These are phyloP conservation scores for Poeciliopsis infans DNA, from an alignment of 2,797 vertebrate genomes.

Conservation along the genomic window DNA sequence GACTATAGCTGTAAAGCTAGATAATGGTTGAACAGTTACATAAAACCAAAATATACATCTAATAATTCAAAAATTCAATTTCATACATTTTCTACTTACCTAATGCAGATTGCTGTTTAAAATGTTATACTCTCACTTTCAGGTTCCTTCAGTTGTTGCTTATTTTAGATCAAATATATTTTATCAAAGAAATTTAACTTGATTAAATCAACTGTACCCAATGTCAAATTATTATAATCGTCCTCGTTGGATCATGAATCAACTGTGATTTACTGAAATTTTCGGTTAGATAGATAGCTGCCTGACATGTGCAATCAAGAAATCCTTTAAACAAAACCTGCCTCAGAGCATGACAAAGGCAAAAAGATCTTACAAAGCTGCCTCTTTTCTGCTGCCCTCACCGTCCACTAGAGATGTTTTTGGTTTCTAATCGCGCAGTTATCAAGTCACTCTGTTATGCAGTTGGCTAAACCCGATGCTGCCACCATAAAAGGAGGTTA, in stretches of 20 bases:
- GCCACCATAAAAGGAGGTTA: not conserved
- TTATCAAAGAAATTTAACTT: not conserved
- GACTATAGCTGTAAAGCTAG: not conserved
- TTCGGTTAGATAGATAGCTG: not conserved
- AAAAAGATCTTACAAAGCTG: no score
- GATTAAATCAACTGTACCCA: not conserved
- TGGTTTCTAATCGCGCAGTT: not conserved
- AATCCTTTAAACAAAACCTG: not conserved
- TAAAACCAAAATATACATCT: not conserved
- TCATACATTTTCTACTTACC: not conserved
- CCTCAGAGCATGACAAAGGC: not conserved
- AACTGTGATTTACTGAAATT: not conserved
- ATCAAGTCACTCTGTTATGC: not conserved
- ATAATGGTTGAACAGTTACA: not conserved
- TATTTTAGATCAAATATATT: not conserved
- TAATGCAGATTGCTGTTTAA: not conserved
- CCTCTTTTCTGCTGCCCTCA: not conserved
- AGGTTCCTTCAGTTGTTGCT: not conserved
- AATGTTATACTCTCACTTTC: not conserved
- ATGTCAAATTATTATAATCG: not conserved
- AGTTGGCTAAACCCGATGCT: not conserved
- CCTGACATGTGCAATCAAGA: not conserved
- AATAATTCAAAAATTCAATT: not conserved
- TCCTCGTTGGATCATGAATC: not conserved
- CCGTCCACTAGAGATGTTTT: not conserved